Percentiles rank a stretch among this genome's conserved stretches.
These are phyloP conservation scores for Aromia moschata DNA, from an alignment of 2,888 invertebrate genomes.

Conservation along the genomic window DNA sequence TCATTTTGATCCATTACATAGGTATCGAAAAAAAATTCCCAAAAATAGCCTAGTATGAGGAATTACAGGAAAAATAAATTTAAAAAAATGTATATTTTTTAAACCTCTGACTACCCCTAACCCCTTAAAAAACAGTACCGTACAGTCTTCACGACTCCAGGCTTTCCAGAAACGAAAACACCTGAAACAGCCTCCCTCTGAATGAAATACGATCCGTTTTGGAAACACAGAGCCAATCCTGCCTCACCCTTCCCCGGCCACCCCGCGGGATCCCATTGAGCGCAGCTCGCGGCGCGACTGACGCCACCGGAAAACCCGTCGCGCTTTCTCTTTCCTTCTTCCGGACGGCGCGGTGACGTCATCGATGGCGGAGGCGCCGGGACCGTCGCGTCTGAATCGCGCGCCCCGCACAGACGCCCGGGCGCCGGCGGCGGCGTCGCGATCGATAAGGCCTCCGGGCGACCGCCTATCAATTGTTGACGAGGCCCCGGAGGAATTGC, in stretches of 20 bases:
- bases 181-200: no score
- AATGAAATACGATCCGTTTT: no score
- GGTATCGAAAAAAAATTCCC: no score
- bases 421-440: constrained; percentile 30
- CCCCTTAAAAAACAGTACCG: no score
- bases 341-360: constrained; percentile 30
- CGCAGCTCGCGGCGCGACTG: background rate
- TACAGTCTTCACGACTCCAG: no score
- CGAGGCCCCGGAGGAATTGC: constrained; percentile 26
- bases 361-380: constrained; percentile 21
- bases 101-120: no score
- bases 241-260: background rate
- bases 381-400: constrained; percentile 9
- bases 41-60: no score
- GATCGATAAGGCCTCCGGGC: constrained; percentile 52
- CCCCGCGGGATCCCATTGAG: background rate
- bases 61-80: no score
- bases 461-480: constrained; percentile 49
- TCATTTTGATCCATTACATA: no score
- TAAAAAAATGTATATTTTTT: no score
- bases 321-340: constrained; percentile 34
- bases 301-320: constrained; percentile 6
- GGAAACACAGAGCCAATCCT: no score
- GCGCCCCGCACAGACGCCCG: constrained; percentile 37
- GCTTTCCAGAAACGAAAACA: no score